phyloP scores from a whole-genome alignment of 2,797 vertebrate species.

The Melanotaenia pygmaea region DNA sequence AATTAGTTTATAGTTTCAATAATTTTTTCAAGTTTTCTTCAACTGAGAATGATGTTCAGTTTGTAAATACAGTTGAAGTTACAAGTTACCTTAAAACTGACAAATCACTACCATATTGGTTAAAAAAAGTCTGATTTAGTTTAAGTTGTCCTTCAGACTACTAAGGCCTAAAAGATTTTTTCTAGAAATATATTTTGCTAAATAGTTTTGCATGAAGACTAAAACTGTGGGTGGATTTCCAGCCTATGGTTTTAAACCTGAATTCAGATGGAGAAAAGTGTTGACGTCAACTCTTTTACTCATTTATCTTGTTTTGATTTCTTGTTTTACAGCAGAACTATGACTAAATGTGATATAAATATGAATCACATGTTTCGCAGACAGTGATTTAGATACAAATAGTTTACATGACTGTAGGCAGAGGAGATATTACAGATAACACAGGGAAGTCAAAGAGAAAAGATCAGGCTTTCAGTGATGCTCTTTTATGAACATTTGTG shows the following conservation, averaged over 20 bases:
- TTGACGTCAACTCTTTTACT: too few relatives aligned
- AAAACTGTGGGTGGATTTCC: not conserved
- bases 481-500: not conserved
- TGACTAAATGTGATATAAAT: not conserved
- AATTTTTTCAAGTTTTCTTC: too few relatives aligned
- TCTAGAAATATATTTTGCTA: too few relatives aligned
- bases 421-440: slow-evolving; percentile 2
- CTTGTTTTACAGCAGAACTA: not conserved
- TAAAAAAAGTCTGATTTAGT: not conserved
- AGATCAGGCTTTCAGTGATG: not conserved
- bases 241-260: not conserved
- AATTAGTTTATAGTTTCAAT: too few relatives aligned
- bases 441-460: not conserved
- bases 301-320: not conserved
- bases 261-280: not conserved
- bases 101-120: too few relatives aligned
- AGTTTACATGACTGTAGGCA: slow-evolving; percentile 5
- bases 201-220: too few relatives aligned
- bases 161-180: not conserved
- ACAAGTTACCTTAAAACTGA: too few relatives aligned
- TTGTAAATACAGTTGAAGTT: too few relatives aligned
- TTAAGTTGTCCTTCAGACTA: not conserved
- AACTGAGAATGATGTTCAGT: too few relatives aligned
- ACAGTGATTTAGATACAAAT: not conserved
- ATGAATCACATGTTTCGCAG: not conserved